Percentiles rank a stretch among this genome's conserved stretches.
These are phyloP conservation scores for Ciconia stormi DNA, from an alignment of 2,113 vertebrate genomes.

Conservation along the genomic window DNA sequence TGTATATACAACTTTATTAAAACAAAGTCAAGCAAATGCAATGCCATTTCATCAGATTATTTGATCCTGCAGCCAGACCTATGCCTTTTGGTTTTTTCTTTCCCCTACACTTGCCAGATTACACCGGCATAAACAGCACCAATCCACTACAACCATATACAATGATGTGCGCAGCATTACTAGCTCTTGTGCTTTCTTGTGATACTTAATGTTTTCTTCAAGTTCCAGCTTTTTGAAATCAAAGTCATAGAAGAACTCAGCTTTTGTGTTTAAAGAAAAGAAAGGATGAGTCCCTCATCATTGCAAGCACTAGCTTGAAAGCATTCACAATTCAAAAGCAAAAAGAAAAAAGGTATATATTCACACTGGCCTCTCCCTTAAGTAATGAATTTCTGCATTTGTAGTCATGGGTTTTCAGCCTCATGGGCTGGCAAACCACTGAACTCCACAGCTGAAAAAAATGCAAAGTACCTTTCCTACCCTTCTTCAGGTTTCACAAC, in stretches of 20 bases:
- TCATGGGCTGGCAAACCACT: not conserved
- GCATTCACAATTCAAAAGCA: not conserved
- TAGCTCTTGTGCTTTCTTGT: not conserved
- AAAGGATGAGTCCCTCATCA: not conserved
- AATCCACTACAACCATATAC: not conserved
- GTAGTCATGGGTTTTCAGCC: not conserved
- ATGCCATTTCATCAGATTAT: not conserved
- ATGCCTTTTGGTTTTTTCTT: not conserved
- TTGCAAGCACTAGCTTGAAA: not conserved
- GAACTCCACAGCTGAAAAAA: not conserved
- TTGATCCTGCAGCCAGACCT: not conserved
- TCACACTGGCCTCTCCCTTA: not conserved
- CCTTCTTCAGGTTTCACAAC: not conserved
- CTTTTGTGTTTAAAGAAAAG: not conserved
- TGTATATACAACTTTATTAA: not conserved
- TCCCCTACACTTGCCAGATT: not conserved
- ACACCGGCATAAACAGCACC: not conserved
- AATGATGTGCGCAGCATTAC: not conserved
- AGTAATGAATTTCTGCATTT: not conserved
- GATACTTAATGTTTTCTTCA: not conserved
- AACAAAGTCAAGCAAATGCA: not conserved
- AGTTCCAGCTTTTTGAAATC: not conserved
- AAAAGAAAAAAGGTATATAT: not conserved
- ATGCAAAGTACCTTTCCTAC: not conserved
- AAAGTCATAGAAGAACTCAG: not conserved